Evolutionary conservation across 2,888 invertebrate genomes (phyloP).

Genomic region (Xestia xanthographa): DNA sequence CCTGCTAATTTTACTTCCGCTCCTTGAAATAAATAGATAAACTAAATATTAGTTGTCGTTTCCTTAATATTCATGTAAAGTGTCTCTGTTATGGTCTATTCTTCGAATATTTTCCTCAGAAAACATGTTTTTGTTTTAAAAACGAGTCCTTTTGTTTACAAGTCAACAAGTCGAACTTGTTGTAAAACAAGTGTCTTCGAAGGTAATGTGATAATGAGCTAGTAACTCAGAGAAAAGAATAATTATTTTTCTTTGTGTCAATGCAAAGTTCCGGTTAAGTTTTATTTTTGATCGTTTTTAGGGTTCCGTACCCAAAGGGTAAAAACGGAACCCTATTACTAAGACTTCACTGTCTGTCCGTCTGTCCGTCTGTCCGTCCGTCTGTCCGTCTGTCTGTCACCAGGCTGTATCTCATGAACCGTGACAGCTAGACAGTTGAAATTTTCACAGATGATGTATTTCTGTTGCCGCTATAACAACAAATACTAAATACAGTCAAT

Average conservation of each 20-base stretch:
- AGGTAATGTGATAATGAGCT: constrained; percentile 50
- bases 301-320: too few relatives aligned
- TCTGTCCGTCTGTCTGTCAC: too few relatives aligned
- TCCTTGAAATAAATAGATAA: constrained; percentile 27
- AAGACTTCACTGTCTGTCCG: too few relatives aligned
- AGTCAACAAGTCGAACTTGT: constrained; percentile 18
- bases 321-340: too few relatives aligned
- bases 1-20: constrained; percentile 34
- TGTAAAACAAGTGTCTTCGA: constrained; percentile 32
- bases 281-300: background rate
- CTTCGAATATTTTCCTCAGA: constrained; percentile 21
- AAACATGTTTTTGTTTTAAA: constrained; percentile 51
- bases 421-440: too few relatives aligned
- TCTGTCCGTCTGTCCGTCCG: too few relatives aligned
- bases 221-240: constrained; percentile 10
- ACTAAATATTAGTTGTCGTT: constrained; percentile 25
- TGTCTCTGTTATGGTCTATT: background rate
- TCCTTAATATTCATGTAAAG: constrained; percentile 18
- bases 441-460: too few relatives aligned
- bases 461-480: too few relatives aligned
- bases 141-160: constrained; percentile 41
- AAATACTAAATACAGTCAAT: too few relatives aligned
- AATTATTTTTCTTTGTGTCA: constrained; percentile 19
- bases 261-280: constrained; percentile 9
- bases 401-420: too few relatives aligned